phyloP scores from a whole-genome alignment of 2,797 vertebrate species.

The Bradypodion pumilum region DNA sequence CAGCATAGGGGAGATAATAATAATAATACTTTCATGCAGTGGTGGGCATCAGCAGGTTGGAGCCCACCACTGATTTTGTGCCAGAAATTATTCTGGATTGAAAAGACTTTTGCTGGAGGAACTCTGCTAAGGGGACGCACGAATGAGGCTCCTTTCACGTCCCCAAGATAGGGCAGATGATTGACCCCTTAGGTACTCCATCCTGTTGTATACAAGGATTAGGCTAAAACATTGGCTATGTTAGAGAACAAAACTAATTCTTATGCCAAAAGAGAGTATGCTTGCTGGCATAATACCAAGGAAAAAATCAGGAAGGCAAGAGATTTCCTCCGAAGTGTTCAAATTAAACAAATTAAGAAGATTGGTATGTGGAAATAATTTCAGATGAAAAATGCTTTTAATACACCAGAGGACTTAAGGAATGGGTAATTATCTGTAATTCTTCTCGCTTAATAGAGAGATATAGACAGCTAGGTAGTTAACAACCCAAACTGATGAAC shows the following conservation, averaged over 20 bases:
- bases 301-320: not conserved
- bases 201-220: too few species aligned
- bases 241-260: not conserved
- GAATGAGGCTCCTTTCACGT: too few species aligned
- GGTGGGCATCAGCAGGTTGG: too few species aligned
- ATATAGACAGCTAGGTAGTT: constrained; percentile 3
- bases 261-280: constrained; percentile 15
- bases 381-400: constrained; percentile 25
- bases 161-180: too few species aligned
- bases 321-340: constrained; percentile 27
- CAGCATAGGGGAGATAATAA: too few species aligned
- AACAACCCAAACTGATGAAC: constrained; percentile 4
- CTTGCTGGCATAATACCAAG: constrained; percentile 21
- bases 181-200: too few species aligned
- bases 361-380: constrained; percentile 34
- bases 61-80: too few species aligned
- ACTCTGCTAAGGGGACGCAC: too few species aligned
- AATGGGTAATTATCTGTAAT: constrained; percentile 39
- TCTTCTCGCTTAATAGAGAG: constrained; percentile 46
- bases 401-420: constrained; percentile 35
- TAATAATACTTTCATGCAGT: too few species aligned
- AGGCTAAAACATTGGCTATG: not conserved
- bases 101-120: too few species aligned
- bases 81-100: too few species aligned
- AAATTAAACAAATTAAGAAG: constrained; percentile 43